phyloP scores from a whole-genome alignment of 2,797 vertebrate genomes.

The Sandelia bainsii region DNA sequence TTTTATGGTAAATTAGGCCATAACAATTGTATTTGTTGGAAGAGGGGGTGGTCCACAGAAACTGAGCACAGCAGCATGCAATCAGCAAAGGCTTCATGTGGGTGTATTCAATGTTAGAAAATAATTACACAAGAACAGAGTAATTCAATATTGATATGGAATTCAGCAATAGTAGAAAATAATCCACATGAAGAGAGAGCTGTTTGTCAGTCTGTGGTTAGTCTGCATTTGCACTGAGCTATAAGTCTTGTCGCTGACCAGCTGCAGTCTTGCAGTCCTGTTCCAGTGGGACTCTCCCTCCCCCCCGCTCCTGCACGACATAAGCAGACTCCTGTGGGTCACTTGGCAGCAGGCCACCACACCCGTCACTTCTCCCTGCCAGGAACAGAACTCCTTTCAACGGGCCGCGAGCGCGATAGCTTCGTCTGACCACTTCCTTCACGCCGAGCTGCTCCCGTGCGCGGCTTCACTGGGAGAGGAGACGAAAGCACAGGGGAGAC shows the following conservation, averaged over 20 bases:
- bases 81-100: slow-evolving; percentile 38
- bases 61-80: slow-evolving; percentile 22
- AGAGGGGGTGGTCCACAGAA: slow-evolving; percentile 43
- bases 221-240: slow-evolving; percentile 20
- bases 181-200: slow-evolving; percentile 19
- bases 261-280: slow-evolving; percentile 56
- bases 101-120: slow-evolving; percentile 32
- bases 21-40: slow-evolving; percentile 57
- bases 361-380: slow-evolving; percentile 7
- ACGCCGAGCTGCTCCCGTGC: slow-evolving; percentile 47
- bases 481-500: slow-evolving; percentile 34
- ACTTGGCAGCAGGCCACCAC: slow-evolving; percentile 39
- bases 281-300: slow-evolving; percentile 34
- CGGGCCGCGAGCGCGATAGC: slow-evolving; percentile 12
- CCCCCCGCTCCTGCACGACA: neutral
- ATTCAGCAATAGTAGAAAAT: slow-evolving; percentile 14
- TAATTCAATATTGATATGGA: slow-evolving; percentile 39
- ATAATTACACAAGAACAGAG: slow-evolving; percentile 43
- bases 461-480: slow-evolving; percentile 56
- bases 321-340: slow-evolving; percentile 50
- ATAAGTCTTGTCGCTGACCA: slow-evolving; percentile 49
- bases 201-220: slow-evolving; percentile 24
- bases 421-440: slow-evolving; percentile 57
- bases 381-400: slow-evolving; percentile 34
- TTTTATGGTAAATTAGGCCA: slow-evolving; percentile 72